A percentile compares a stretch with the other conserved stretches of the same genome.
phyloP scores from a whole-genome alignment of 1,140 invertebrate species.

The Hypsibius dujardini region DNA sequence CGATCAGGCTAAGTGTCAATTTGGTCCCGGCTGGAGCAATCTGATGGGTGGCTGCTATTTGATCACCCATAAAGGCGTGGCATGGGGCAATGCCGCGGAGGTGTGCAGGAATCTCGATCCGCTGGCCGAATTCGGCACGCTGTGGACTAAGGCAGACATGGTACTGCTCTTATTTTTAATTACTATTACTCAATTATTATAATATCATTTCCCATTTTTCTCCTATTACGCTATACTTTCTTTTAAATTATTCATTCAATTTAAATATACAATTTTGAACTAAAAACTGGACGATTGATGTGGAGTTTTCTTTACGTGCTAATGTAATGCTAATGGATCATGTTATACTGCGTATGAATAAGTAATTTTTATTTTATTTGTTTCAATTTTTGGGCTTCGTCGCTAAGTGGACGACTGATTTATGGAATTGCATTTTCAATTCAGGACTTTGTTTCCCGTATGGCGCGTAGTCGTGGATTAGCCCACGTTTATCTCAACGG shows the following conservation, averaged over 20 bases:
- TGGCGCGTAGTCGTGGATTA: neutral
- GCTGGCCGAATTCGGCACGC: neutral
- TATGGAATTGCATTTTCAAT: neutral
- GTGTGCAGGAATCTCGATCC: neutral
- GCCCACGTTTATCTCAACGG: neutral
- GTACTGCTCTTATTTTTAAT: neutral
- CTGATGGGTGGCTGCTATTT: neutral
- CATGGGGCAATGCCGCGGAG: neutral
- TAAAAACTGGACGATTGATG: no score
- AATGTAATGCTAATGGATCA: no score
- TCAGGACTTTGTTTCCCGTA: neutral
- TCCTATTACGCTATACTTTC: neutral
- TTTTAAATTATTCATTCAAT: no score
- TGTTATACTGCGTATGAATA: no score
- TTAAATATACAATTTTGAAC: no score
- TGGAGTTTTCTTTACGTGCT: no score
- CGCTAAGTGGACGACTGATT: neutral
- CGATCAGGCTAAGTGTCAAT: neutral
- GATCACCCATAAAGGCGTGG: neutral
- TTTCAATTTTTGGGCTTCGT: neutral
- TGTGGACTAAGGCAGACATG: neutral
- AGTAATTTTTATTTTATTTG: neutral
- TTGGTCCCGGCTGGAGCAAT: neutral
- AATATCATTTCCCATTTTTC: neutral
- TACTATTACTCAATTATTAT: no score